A percentile compares a stretch with the other conserved stretches of the same genome.
These are phyloP conservation scores for Solenopsis fugax DNA, from an alignment of 1,140 invertebrate species.

Conservation along the genomic window DNA sequence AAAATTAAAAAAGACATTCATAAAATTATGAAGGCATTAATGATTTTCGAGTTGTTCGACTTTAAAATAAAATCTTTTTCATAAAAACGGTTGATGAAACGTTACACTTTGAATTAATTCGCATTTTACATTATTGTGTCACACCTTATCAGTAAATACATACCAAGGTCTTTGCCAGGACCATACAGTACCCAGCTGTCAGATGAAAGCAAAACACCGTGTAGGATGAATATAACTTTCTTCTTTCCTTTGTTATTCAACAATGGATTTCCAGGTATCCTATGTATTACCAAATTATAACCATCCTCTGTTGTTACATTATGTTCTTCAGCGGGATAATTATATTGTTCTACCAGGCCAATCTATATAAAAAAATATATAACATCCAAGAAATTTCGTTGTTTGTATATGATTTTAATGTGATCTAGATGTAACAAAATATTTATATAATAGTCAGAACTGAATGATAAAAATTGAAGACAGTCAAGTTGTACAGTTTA, in stretches of 20 bases:
- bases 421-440: not conserved
- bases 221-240: constrained; percentile 85
- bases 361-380: not conserved
- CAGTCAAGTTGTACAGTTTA: not conserved
- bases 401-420: not conserved
- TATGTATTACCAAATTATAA: no score
- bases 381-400: not conserved
- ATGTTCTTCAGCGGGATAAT: no score
- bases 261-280: no score
- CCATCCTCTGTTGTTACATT: no score
- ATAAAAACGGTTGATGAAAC: not conserved
- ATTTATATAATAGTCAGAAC: not conserved
- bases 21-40: not conserved
- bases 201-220: constrained; percentile 86
- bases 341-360: no score
- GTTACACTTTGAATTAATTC: not conserved
- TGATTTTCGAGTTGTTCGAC: not conserved
- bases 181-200: constrained; percentile 85
- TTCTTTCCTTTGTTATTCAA: constrained; percentile 14
- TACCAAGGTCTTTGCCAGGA: constrained; percentile 82
- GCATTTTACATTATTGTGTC: no score
- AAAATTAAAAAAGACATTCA: not conserved
- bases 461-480: not conserved
- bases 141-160: not conserved
- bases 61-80: not conserved